Conservation (phyloP, 92 coral and sea anemone genomes). For the Epizoanthus stellaris region DNA sequence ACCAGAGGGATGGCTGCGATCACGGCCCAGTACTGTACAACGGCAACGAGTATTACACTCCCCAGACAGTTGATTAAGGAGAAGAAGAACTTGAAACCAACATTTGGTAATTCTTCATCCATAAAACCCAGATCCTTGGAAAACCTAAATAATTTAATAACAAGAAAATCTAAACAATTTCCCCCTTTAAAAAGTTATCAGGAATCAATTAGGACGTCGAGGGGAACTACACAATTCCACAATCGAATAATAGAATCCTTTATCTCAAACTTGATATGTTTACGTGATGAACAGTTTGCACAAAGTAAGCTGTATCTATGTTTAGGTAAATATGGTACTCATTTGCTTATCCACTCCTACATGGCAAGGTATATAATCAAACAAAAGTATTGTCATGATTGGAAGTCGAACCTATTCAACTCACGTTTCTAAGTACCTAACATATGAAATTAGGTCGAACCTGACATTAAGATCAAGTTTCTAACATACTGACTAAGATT, state of each 20-base stretch:
- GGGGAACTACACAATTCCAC: not conserved
- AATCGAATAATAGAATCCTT: not conserved
- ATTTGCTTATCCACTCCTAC: no score
- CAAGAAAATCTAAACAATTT: not conserved
- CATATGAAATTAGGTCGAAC: no score
- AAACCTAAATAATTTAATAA: not conserved
- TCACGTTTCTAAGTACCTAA: no score
- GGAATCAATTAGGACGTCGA: not conserved
- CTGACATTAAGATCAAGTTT: no score
- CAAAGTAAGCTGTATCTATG: no score
- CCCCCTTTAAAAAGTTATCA: not conserved
- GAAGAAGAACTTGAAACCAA: constrained; percentile 39
- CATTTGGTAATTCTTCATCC: constrained; percentile 29
- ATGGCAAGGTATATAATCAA: no score
- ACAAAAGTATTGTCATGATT: no score
- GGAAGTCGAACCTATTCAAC: no score
- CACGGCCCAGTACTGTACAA: constrained; percentile 52
- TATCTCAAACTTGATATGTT: no score
- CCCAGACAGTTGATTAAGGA: constrained; percentile 38
- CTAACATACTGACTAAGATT: no score
- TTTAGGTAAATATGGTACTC: no score
- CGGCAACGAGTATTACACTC: constrained; percentile 44
- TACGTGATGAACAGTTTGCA: no score
- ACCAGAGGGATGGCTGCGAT: constrained; percentile 57
- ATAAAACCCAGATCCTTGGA: constrained; percentile 41